Evolutionary conservation across 2,888 invertebrate species (phyloP), one percentile per base, ranked within the genome.

Genomic region (Carcina quercana): DNA sequence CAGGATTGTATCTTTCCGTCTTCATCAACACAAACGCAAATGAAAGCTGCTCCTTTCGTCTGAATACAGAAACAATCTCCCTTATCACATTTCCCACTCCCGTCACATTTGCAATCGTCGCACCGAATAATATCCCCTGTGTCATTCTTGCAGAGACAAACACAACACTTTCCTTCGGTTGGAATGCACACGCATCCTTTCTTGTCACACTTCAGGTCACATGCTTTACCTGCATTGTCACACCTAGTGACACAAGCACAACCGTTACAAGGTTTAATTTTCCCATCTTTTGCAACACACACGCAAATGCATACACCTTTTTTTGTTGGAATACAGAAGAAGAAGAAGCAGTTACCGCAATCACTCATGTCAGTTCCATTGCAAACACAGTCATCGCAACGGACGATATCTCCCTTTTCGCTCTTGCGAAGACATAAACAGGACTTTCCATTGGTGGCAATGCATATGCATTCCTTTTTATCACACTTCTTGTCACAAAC

Each of bases 351-450:
- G n/a, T n/a, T n/a, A n/a, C n/a, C n/a, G n/a, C n/a, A n/a, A n/a
- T n/a, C n/a, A n/a, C n/a, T n/a, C n/a, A 28, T 35, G 28, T n/a
- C n/a, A n/a, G n/a, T n/a, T n/a, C 25, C 34, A 13, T 39, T 37
- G 26, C 59, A 59, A 13, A 51, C 42, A 34, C 67, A 64, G 29
- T 54, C 51, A 37, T 47, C 35, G 11, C 63, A 58, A n/a, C 39
- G 22, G 1, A 45, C 33, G 3, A 50, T 42, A 5, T 44, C 41
- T 1, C 49, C 53, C n/a, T 44, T 32, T 3, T 32, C 32, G 36
- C 55, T 43, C 14, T 38, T 19, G 27, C 47, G 51, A 0, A 53
- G 34, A 22, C 59, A 55, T 15, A 54, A 34, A 37, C 50, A 54
- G 21, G 42, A 25, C 15, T 50, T 49, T 0, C 50, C 59, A 1